These are phyloP conservation scores for Enteromius thamalakanensis DNA, from an alignment of 2,797 vertebrate genomes.

Conservation along the genomic window DNA sequence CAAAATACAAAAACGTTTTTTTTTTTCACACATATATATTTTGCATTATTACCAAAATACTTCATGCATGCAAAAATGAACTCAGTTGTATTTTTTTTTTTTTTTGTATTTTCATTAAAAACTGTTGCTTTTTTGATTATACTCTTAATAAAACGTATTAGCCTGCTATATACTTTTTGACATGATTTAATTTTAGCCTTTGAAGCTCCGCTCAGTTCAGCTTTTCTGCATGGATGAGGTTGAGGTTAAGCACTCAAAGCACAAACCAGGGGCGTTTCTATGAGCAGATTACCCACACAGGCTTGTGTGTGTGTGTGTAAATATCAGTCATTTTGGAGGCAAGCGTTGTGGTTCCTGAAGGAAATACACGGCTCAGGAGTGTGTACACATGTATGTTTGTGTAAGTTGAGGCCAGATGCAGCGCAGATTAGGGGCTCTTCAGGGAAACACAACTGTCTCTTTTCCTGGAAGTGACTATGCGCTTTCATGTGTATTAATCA, in stretches of 20 bases:
- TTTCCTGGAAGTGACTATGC: constrained; percentile 84
- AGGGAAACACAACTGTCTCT: constrained; percentile 78
- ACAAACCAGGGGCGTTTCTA: neutral
- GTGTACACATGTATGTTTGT: constrained; percentile 26
- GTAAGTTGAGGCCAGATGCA: constrained; percentile 48
- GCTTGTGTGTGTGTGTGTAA: constrained; percentile 19
- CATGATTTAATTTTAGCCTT: neutral
- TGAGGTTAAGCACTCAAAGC: neutral
- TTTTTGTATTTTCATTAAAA: neutral
- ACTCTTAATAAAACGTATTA: neutral
- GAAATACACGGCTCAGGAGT: constrained; percentile 5
- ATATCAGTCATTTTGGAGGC: neutral
- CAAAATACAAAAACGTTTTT: neutral
- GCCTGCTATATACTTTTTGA: neutral
- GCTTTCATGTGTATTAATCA: constrained; percentile 81
- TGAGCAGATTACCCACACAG: neutral
- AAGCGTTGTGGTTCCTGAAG: neutral
- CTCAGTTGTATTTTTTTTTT: neutral
- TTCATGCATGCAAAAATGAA: neutral
- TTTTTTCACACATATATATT: neutral
- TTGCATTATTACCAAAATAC: neutral
- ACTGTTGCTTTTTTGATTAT: neutral
- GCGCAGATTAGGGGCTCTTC: constrained; percentile 67
- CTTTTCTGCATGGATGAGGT: neutral
- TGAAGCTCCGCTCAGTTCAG: neutral